These are phyloP conservation scores for Pachypsylla venusta DNA, from an alignment of 1,140 invertebrate species.

Conservation along the genomic window DNA sequence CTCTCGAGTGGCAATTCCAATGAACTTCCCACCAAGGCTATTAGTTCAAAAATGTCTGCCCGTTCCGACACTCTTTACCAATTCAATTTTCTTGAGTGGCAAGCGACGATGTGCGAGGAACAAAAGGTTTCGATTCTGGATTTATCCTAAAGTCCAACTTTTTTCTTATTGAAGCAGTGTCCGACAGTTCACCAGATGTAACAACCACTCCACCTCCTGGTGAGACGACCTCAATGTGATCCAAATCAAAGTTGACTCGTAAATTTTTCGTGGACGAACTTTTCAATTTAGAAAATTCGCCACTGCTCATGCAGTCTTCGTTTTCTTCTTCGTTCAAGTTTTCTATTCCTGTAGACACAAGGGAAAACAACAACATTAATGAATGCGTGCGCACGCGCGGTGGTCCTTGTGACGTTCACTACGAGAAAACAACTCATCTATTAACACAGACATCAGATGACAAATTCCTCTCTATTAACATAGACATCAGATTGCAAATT, in stretches of 20 bases:
- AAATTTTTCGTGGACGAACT: background rate
- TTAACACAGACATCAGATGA: no score
- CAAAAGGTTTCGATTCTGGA: background rate
- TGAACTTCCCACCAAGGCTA: no score
- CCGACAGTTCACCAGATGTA: background rate
- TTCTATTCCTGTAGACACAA: background rate
- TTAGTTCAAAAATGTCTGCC: background rate
- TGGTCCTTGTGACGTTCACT: background rate
- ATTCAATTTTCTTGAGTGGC: background rate
- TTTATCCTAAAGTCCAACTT: conserved; percentile 6
- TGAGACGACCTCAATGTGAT: background rate
- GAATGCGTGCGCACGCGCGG: background rate
- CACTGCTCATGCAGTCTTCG: background rate
- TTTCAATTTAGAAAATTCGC: background rate
- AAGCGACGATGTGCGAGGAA: background rate
- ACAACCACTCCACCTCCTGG: background rate
- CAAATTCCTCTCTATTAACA: no score
- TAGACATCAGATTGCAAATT: no score
- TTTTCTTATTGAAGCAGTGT: background rate
- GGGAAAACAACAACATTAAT: background rate
- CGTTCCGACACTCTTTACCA: background rate
- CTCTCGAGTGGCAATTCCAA: no score
- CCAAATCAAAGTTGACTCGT: conserved; percentile 3
- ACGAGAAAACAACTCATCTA: no score
- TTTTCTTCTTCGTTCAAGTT: background rate